Conservation (phyloP, 1,140 invertebrate species). For the Wasmannia auropunctata region DNA sequence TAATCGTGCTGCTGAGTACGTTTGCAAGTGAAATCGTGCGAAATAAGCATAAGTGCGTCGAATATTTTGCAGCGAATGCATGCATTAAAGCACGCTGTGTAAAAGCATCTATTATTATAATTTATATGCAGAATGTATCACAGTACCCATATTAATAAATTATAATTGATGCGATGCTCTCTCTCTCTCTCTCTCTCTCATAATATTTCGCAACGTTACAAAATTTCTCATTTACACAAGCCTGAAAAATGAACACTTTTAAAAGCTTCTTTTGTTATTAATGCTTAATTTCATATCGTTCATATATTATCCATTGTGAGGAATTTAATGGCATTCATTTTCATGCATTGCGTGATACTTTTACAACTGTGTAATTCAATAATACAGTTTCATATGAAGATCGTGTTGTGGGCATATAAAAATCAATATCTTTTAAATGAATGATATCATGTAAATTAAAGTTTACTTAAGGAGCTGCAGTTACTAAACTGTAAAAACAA, state of each 20-base stretch:
- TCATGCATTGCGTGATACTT: constrained; percentile 12
- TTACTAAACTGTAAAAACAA: background rate
- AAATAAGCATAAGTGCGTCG: constrained; percentile 73
- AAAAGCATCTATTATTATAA: constrained; percentile 64
- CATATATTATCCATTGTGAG: background rate
- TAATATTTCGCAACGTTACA: background rate
- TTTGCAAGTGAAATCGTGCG: constrained; percentile 74
- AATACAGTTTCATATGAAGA: background rate
- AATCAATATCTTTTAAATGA: constrained; percentile 1
- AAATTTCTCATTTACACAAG: background rate
- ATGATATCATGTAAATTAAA: background rate
- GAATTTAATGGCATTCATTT: background rate
- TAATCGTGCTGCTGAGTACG: constrained; percentile 62
- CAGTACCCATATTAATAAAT: constrained; percentile 29
- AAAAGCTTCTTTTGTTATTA: background rate
- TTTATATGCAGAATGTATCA: constrained; percentile 16
- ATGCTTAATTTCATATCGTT: background rate
- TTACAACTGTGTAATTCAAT: background rate
- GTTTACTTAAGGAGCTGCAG: background rate
- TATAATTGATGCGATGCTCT: constrained; percentile 9
- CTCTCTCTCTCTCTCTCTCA: too few relatives aligned
- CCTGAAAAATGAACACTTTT: background rate
- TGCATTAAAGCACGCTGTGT: constrained; percentile 70
- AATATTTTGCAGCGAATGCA: constrained; percentile 64
- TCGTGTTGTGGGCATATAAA: too few relatives aligned